These are phyloP conservation scores for Burhinus bistriatus DNA, from an alignment of 2,113 vertebrate species.

Conservation along the genomic window DNA sequence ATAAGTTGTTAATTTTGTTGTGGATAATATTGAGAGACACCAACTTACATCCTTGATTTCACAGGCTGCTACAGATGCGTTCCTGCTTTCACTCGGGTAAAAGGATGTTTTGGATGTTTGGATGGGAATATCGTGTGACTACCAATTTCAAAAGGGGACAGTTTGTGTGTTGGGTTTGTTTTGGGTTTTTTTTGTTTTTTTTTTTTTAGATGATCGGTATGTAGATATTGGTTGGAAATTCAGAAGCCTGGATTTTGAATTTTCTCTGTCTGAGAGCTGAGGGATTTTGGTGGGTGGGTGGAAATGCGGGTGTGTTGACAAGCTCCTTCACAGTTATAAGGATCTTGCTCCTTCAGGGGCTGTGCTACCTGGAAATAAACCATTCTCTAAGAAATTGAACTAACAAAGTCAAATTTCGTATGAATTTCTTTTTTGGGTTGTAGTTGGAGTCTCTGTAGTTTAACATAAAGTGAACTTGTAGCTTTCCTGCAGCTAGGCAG, in stretches of 20 bases:
- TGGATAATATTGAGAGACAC: not conserved
- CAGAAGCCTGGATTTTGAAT: not conserved
- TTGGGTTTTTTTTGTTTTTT: not conserved
- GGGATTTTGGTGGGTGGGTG: not conserved
- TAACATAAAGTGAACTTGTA: not conserved
- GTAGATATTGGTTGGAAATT: not conserved
- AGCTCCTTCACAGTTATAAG: not conserved
- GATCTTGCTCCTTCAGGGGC: not conserved
- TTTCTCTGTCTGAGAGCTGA: not conserved
- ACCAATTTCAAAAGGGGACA: not conserved
- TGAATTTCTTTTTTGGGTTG: not conserved
- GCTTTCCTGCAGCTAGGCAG: not conserved
- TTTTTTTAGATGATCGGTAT: not conserved
- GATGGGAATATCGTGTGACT: not conserved
- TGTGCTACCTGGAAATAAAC: not conserved
- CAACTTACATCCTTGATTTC: not conserved
- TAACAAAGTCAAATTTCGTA: not conserved
- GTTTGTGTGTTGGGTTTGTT: not conserved
- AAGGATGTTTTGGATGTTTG: not conserved
- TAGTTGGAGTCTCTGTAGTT: not conserved
- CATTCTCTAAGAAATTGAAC: not conserved
- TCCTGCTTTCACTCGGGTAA: not conserved
- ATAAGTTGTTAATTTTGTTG: not conserved
- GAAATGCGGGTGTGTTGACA: not conserved
- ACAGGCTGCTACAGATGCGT: rapidly evolving